A percentile compares a stretch with the other conserved stretches of the same genome.
These are phyloP conservation scores for Poecilia latipinna DNA, from an alignment of 2,113 vertebrate genomes.

Conservation along the genomic window DNA sequence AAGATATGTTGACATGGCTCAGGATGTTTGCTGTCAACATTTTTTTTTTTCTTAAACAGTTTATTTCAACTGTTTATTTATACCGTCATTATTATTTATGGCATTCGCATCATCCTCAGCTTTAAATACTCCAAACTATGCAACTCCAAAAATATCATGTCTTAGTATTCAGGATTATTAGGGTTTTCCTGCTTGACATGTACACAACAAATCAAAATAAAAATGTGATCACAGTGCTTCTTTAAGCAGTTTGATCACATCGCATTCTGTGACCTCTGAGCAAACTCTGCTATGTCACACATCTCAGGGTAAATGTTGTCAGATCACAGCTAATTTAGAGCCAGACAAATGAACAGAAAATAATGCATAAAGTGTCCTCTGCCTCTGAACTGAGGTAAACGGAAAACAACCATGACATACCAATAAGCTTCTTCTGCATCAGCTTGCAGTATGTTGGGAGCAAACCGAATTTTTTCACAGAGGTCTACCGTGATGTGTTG, in stretches of 20 bases:
- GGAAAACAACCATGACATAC: constrained; percentile 54
- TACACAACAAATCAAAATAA: constrained; percentile 3
- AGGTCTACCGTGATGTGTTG: constrained; percentile 48
- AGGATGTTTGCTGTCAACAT: constrained; percentile 28
- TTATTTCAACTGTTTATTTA: too few relatives aligned
- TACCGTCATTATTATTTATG: neutral
- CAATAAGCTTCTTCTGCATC: constrained; percentile 63
- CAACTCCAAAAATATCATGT: constrained; percentile 13
- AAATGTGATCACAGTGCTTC: constrained; percentile 24
- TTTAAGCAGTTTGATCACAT: constrained; percentile 44
- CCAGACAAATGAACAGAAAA: constrained; percentile 68
- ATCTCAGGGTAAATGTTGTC: constrained; percentile 71
- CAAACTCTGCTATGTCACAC: constrained; percentile 54
- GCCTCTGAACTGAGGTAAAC: constrained; percentile 38
- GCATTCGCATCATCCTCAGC: constrained; percentile 8
- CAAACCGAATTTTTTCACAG: constrained; percentile 32
- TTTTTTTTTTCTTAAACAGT: constrained; percentile 5
- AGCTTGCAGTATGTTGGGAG: constrained; percentile 42
- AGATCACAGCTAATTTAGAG: constrained; percentile 74
- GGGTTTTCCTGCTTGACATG: constrained; percentile 16
- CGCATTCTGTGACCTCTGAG: constrained; percentile 50
- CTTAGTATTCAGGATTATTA: constrained; percentile 7
- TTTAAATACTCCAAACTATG: constrained; percentile 19
- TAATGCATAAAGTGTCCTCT: constrained; percentile 36
- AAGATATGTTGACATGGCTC: constrained; percentile 18